These are phyloP conservation scores for Pongo abelii DNA, from an alignment of 2,113 vertebrate genomes.

Conservation along the genomic window DNA sequence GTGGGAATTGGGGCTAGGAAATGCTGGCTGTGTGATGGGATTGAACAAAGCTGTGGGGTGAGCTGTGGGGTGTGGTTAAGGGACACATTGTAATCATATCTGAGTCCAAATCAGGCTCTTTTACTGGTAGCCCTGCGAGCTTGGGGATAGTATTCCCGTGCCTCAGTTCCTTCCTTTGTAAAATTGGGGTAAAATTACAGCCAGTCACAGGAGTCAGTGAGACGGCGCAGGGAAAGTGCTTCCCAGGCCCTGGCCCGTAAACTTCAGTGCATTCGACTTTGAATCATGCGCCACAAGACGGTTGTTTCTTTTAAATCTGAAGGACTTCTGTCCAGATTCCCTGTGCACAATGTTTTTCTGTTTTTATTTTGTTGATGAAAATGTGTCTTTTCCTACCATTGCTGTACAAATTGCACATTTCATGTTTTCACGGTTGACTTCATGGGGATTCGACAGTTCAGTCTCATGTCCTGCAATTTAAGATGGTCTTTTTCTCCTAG, in stretches of 20 bases:
- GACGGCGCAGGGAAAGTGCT: not conserved
- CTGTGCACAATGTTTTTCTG: too few species aligned
- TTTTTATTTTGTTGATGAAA: not conserved
- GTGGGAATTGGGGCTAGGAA: not conserved
- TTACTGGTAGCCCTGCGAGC: not conserved
- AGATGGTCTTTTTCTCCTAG: not conserved
- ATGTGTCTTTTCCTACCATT: not conserved
- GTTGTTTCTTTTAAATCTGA: not conserved
- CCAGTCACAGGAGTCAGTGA: fast-evolving
- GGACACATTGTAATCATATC: not conserved
- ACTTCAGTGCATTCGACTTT: too few species aligned
- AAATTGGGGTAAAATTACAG: not conserved
- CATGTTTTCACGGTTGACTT: not conserved
- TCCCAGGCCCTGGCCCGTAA: not conserved
- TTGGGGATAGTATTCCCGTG: fast-evolving
- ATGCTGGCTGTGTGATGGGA: fast-evolving
- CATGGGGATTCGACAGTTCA: not conserved
- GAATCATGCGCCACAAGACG: not conserved
- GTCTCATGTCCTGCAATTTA: not conserved
- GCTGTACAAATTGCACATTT: fast-evolving
- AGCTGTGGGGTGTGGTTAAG: not conserved
- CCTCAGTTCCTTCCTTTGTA: not conserved
- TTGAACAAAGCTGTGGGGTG: not conserved
- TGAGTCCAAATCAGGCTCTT: not conserved
- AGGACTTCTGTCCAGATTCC: not conserved